Evolutionary conservation across 2,888 invertebrate genomes (phyloP).

Genomic region (Oxyteleia sp.): DNA sequence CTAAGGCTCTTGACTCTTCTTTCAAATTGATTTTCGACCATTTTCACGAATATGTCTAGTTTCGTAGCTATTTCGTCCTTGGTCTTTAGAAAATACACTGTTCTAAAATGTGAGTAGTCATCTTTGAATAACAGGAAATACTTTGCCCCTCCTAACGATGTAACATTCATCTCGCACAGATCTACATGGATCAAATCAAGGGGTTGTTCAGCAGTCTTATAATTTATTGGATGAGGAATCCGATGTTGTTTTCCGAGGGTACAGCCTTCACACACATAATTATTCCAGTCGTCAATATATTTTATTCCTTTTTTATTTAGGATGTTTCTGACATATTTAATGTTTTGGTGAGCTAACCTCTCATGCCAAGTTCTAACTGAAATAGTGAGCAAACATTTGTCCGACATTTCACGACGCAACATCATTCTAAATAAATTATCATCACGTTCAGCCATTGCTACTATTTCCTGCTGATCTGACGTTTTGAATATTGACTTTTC

Average conservation of each 20-base stretch:
- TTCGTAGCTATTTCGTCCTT: slow-evolving; percentile 77
- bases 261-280: slow-evolving; percentile 76
- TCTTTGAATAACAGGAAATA: too few relatives aligned
- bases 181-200: slow-evolving; percentile 78
- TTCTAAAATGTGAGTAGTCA: slow-evolving; percentile 78
- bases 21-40: slow-evolving; percentile 80
- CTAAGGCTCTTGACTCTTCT: slow-evolving; percentile 75
- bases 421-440: slow-evolving; percentile 75
- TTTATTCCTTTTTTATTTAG: slow-evolving; percentile 8
- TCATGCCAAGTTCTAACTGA: slow-evolving; percentile 79
- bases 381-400: slow-evolving; percentile 40
- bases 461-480: slow-evolving; percentile 53
- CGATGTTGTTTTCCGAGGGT: slow-evolving; percentile 77
- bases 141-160: slow-evolving; percentile 76
- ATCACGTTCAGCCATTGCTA: slow-evolving; percentile 66
- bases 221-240: slow-evolving; percentile 52
- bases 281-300: slow-evolving; percentile 77
- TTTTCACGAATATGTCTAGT: slow-evolving; percentile 73
- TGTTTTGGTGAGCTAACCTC: slow-evolving; percentile 78
- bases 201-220: slow-evolving; percentile 66
- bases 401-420: slow-evolving; percentile 67
- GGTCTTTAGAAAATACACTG: slow-evolving; percentile 78
- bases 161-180: slow-evolving; percentile 70
- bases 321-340: slow-evolving; percentile 68
- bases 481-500: slow-evolving; percentile 73